Conservation (phyloP, 2,797 vertebrate genomes). For the Sciurus carolinensis region DNA sequence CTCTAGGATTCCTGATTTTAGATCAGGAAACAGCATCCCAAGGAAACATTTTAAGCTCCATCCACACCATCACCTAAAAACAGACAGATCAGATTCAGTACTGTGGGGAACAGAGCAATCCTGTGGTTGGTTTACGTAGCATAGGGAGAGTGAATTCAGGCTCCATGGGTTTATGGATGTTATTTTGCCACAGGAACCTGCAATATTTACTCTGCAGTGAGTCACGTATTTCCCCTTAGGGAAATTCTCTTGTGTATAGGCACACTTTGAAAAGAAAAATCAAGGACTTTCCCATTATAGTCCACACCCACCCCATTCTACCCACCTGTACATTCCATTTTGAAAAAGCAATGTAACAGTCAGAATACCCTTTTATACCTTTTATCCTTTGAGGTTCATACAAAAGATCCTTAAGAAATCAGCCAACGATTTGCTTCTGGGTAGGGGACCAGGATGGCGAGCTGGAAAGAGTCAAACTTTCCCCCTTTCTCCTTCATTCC, state of each 20-base stretch:
- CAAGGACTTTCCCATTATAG: background rate
- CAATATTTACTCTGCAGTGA: background rate
- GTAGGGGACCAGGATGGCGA: background rate
- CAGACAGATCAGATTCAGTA: background rate
- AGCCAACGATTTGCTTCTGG: constrained; percentile 27
- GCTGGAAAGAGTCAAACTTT: background rate
- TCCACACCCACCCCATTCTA: background rate
- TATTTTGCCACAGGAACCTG: background rate
- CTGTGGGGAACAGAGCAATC: background rate
- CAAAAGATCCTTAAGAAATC: background rate
- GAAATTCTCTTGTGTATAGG: background rate
- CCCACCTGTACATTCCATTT: background rate
- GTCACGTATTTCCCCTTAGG: background rate
- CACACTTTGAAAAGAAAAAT: constrained; percentile 42
- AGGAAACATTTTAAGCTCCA: background rate
- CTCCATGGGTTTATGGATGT: background rate
- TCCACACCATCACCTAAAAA: background rate
- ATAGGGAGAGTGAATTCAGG: background rate
- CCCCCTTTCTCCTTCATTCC: background rate
- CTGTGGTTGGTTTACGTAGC: background rate
- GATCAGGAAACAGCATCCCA: background rate
- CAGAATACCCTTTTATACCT: background rate
- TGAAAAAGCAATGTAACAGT: constrained; percentile 1
- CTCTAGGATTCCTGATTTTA: background rate
- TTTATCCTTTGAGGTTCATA: background rate